Evolutionary conservation across 1,140 invertebrate genomes (phyloP), one percentile per base, ranked within the genome.

Genomic region (Meloidogyne exigua): DNA sequence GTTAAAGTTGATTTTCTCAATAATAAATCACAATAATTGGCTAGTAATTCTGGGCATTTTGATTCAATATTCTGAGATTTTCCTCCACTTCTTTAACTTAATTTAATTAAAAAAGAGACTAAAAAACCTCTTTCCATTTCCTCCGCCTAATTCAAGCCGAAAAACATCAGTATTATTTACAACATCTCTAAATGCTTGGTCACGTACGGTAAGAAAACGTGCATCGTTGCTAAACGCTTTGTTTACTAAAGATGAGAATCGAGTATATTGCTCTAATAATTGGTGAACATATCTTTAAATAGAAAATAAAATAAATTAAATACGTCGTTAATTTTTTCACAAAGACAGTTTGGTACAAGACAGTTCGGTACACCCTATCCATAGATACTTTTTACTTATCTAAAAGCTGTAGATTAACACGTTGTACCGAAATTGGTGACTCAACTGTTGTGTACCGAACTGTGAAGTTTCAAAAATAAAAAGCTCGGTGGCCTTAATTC

Each of bases 21-120:
- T 81, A 99, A 89, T 93, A 99, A 95, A 92, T 99, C 97, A 92
- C 96, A 99, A 91, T 98, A 99, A 89, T 98, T 99, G 57, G 97
- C 97, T 81, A 99, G 89, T 67, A 99, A 91, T 89, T 99, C 97
- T 21, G 97, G 96, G 90, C 96, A 99, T 87, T 96, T 95, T 75
- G 95, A 98, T 87, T 99, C 96, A 2, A 78, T 74, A 4, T 71
- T 65, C 11, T 68, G 57, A 12, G 57, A 44, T 72, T 32, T 32
- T 32, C 18, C 69, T 76, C 68, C 42, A 78, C 26, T 65, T 36
- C 23, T 87, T 83, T 86, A 88, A 39, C 78, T 21, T 10, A 57
- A 39, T 25, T 25, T 21, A n/a, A 44, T 26, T 18, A 21, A 12
- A 13, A 25, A 39, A 36, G 32, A 26, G 1, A 0, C 15, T 9